Evolutionary conservation across 2,888 invertebrate genomes (phyloP).

Genomic region (Clusia tigrina): DNA sequence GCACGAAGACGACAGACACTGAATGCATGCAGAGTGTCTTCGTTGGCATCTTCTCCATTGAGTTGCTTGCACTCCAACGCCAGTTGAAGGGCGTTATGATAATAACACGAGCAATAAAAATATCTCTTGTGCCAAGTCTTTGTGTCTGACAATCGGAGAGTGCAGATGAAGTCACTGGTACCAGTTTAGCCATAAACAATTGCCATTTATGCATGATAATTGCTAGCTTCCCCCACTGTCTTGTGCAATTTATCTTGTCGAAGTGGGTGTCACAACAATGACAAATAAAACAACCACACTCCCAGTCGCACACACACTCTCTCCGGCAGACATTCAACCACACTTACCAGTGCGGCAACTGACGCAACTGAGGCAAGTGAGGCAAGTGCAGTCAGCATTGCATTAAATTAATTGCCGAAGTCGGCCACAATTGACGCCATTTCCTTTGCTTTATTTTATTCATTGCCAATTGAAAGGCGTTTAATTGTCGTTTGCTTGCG

Average conservation of each 20-base stretch:
- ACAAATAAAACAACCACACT: slow-evolving; percentile 31
- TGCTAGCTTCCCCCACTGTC: no score
- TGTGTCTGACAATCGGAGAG: no score
- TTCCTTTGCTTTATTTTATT: background rate
- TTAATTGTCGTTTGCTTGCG: slow-evolving; percentile 4
- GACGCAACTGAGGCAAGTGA: background rate
- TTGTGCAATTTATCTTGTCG: slow-evolving; percentile 1
- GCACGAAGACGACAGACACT: no score
- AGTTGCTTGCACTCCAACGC: no score
- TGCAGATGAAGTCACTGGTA: no score
- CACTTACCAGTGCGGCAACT: background rate
- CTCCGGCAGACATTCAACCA: background rate
- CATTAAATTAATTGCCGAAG: slow-evolving; percentile 6
- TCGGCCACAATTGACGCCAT: slow-evolving; percentile 3
- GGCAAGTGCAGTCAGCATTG: background rate
- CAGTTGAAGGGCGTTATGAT: no score
- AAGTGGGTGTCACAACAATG: slow-evolving; percentile 51
- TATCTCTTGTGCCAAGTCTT: no score
- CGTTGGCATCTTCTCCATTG: no score
- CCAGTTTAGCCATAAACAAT: no score
- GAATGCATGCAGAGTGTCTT: no score
- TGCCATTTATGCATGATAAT: no score
- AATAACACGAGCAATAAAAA: no score
- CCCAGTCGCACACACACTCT: background rate
- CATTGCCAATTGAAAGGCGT: slow-evolving; percentile 7